Conservation (phyloP, 1,140 invertebrate genomes). For the Drosophila ambigua region DNA sequence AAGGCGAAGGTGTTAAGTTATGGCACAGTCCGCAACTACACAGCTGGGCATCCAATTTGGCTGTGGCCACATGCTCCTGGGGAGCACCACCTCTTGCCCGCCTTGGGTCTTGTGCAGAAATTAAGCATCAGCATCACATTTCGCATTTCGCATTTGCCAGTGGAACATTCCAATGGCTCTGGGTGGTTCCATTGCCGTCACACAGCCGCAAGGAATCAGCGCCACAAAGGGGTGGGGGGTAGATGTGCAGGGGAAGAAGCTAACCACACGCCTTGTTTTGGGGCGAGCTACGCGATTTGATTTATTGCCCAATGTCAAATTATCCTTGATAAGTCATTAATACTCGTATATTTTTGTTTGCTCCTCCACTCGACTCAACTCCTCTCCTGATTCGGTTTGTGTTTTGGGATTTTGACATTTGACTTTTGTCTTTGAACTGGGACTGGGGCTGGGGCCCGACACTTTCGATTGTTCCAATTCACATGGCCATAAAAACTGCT, state of each 20-base stretch:
- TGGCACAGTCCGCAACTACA: constrained; percentile 70
- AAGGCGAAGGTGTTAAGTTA: constrained; percentile 78
- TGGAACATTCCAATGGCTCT: constrained; percentile 59
- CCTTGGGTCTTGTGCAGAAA: constrained; percentile 43
- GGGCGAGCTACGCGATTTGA: constrained; percentile 62
- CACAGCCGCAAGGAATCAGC: constrained; percentile 2
- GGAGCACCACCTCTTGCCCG: constrained; percentile 11
- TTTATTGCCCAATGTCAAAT: constrained; percentile 81
- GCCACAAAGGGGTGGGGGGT: neutral
- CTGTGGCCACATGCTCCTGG: constrained; percentile 22
- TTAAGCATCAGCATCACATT: constrained; percentile 78
- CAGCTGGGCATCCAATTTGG: constrained; percentile 81
- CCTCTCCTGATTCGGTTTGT: constrained; percentile 51
- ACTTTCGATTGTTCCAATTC: constrained; percentile 64
- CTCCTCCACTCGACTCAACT: neutral
- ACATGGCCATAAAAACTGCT: constrained; percentile 68
- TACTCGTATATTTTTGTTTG: constrained; percentile 61
- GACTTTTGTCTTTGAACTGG: constrained; percentile 25
- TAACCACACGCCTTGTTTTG: constrained; percentile 62
- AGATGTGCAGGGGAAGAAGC: constrained; percentile 4
- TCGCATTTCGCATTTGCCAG: constrained; percentile 60
- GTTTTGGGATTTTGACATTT: constrained; percentile 61
- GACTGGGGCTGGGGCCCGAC: constrained; percentile 26
- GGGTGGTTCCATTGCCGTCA: constrained; percentile 51
- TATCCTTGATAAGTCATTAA: constrained; percentile 83